These are phyloP conservation scores for Danaus plexippus DNA, from an alignment of 1,140 invertebrate genomes.

Conservation along the genomic window DNA sequence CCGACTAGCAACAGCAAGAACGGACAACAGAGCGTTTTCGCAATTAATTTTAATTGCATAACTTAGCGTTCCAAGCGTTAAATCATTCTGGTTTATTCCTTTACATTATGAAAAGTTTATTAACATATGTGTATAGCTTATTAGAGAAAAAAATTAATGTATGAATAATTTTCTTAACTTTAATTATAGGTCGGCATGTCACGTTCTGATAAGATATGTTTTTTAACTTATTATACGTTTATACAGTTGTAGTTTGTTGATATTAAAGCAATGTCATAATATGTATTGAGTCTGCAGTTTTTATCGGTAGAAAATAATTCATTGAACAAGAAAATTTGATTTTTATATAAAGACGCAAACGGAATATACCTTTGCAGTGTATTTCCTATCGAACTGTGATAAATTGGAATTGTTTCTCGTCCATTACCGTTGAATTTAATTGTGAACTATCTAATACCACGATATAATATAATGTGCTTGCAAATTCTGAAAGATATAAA, in stretches of 20 bases:
- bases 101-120: too few relatives aligned
- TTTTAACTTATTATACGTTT: too few relatives aligned
- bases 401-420: slow-evolving; percentile 46
- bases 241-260: too few relatives aligned
- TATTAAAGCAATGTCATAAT: too few relatives aligned
- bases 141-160: too few relatives aligned
- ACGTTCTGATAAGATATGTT: too few relatives aligned
- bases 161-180: too few relatives aligned
- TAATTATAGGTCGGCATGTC: too few relatives aligned
- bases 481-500: slow-evolving; percentile 11
- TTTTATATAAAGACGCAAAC: slow-evolving; percentile 9
- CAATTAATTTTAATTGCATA: slow-evolving; percentile 57
- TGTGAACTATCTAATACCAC: slow-evolving; percentile 21
- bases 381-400: slow-evolving; percentile 37
- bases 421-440: slow-evolving; percentile 38
- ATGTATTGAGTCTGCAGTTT: too few relatives aligned
- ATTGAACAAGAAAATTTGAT: too few relatives aligned
- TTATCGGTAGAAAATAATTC: too few relatives aligned
- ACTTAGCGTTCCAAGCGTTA: slow-evolving; percentile 31
- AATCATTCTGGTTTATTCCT: slow-evolving; percentile 16
- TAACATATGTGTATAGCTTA: too few relatives aligned
- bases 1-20: not conserved
- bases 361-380: slow-evolving; percentile 23
- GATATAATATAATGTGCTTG: slow-evolving; percentile 5
- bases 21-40: slow-evolving; percentile 29